A percentile compares a stretch with the other conserved stretches of the same genome.
These are phyloP conservation scores for Lycophotia porphyrea DNA, from an alignment of 2,888 invertebrate genomes.

Conservation along the genomic window DNA sequence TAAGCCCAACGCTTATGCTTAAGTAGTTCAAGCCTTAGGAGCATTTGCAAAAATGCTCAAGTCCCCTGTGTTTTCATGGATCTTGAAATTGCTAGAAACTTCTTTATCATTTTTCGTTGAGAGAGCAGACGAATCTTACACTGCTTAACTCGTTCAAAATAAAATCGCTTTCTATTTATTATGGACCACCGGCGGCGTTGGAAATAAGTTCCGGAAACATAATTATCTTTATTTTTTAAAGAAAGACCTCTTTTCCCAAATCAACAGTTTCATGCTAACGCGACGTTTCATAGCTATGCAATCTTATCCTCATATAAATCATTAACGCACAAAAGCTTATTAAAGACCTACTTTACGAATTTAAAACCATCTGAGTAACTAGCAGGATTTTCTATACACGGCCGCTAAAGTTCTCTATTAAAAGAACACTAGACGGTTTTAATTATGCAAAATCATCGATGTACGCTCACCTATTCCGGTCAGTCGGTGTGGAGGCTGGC, in stretches of 20 bases:
- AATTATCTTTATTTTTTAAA: neutral
- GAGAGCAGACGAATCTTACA: neutral
- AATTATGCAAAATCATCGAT: constrained; percentile 85
- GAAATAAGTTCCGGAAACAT: neutral
- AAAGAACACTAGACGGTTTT: constrained; percentile 80
- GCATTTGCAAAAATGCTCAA: constrained; percentile 49
- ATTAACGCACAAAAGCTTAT: neutral
- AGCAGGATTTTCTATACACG: constrained; percentile 48
- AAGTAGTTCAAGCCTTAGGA: constrained; percentile 50
- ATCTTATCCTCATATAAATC: neutral
- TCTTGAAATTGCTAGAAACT: constrained; percentile 25
- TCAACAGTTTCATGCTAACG: neutral
- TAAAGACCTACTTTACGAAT: constrained; percentile 11
- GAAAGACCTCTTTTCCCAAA: neutral
- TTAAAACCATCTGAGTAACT: constrained; percentile 24
- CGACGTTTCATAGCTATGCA: neutral
- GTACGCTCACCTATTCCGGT: constrained; percentile 80
- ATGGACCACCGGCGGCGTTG: rapidly evolving
- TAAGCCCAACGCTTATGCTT: constrained; percentile 61
- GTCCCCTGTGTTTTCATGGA: constrained; percentile 25
- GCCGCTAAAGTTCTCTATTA: constrained; percentile 63
- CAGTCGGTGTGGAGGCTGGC: constrained; percentile 76
- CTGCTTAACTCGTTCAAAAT: neutral
- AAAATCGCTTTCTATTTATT: neutral
- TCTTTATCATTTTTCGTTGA: neutral